phyloP scores from a whole-genome alignment of 2,888 invertebrate species.

The Andrena trimmerana region DNA sequence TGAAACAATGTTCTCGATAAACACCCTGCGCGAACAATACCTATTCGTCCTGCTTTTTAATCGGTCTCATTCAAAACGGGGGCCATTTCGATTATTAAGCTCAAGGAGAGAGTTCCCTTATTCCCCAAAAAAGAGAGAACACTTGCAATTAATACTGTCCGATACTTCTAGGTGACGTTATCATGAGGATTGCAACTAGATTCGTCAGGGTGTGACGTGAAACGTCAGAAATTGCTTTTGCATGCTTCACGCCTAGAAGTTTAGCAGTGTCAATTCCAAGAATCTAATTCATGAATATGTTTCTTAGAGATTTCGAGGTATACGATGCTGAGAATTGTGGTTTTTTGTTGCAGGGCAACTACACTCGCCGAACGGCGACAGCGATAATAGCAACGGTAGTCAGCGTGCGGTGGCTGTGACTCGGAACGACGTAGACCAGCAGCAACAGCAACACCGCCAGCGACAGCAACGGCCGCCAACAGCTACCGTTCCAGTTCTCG shows the following conservation, averaged over 20 bases:
- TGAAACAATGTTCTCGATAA: constrained; percentile 20
- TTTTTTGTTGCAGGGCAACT: constrained; percentile 78
- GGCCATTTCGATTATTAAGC: not conserved
- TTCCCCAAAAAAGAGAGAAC: not conserved
- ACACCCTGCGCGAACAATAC: not conserved
- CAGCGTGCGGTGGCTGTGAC: constrained; percentile 77
- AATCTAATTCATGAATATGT: not conserved
- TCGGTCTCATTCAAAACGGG: not conserved
- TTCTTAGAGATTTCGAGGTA: not conserved
- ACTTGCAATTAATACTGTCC: not conserved
- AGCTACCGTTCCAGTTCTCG: constrained; percentile 85
- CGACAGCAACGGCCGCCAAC: constrained; percentile 75
- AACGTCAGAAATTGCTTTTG: not conserved
- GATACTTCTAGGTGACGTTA: not conserved
- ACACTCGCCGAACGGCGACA: constrained; percentile 81
- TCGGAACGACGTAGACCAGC: constrained; percentile 77
- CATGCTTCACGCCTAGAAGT: not conserved
- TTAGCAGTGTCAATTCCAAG: not conserved
- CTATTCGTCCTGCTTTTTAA: constrained; percentile 6
- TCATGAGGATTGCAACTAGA: no score
- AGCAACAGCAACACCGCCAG: constrained; percentile 77
- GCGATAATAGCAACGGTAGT: constrained; percentile 81
- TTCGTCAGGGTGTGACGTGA: not conserved
- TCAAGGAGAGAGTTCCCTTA: not conserved
- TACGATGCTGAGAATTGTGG: not conserved